Conservation (phyloP, 1,140 invertebrate genomes). For the Ips nitidus region DNA sequence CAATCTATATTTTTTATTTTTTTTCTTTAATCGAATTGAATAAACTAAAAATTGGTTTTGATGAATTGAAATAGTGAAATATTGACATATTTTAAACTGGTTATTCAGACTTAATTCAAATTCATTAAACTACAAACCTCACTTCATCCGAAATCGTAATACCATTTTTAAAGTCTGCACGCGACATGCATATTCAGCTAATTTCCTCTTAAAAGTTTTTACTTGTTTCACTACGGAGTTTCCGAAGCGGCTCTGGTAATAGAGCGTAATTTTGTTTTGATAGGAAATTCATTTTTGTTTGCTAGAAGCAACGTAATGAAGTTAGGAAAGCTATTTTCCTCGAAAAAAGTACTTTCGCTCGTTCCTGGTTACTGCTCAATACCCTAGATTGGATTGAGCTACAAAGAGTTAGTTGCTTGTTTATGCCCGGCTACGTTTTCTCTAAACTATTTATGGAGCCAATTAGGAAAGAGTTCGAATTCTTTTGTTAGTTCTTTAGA, state of each 20-base stretch:
- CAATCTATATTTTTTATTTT: too few relatives aligned
- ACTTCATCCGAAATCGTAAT: slow-evolving; percentile 12
- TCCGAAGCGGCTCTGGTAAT: slow-evolving; percentile 24
- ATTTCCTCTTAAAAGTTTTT: slow-evolving; percentile 28
- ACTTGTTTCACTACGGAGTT: slow-evolving; percentile 30
- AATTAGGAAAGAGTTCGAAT: too few relatives aligned
- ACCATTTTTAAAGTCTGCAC: slow-evolving; percentile 13
- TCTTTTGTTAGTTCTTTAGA: too few relatives aligned
- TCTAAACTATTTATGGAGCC: too few relatives aligned
- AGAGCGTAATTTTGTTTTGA: slow-evolving; percentile 32
- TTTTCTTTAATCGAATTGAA: too few relatives aligned
- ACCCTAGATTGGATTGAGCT: neutral
- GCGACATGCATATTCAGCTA: slow-evolving; percentile 31
- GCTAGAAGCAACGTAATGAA: slow-evolving; percentile 30
- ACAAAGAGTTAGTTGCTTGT: too few relatives aligned
- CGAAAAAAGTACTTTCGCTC: slow-evolving; percentile 15
- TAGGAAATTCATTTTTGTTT: slow-evolving; percentile 36
- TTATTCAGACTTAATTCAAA: neutral
- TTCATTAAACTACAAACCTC: neutral
- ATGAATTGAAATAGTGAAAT: too few relatives aligned
- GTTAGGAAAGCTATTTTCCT: slow-evolving; percentile 32
- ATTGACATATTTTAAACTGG: too few relatives aligned
- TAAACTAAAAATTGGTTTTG: too few relatives aligned
- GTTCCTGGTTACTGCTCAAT: neutral
- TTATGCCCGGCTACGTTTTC: too few relatives aligned